Percentiles rank a stretch among this genome's conserved stretches.
Evolutionary conservation across 2,888 invertebrate species (phyloP).

Genomic region (Thumatha senex): DNA sequence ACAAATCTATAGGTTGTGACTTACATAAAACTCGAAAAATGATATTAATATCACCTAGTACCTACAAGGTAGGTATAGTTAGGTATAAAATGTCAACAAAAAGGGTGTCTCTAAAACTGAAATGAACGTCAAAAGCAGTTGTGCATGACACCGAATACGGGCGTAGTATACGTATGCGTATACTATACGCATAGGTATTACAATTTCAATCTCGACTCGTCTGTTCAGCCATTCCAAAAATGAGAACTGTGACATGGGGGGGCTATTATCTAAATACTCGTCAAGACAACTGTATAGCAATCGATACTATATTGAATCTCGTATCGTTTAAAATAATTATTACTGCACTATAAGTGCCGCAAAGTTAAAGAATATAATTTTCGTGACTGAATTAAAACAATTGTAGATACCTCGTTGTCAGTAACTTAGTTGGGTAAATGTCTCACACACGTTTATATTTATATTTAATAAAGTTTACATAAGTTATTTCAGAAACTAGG

Average conservation of each 20-base stretch:
- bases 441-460: too few relatives aligned
- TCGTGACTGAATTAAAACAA: too few relatives aligned
- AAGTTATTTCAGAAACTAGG: too few relatives aligned
- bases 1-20: not conserved
- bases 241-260: slow-evolving; percentile 50
- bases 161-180: too few relatives aligned
- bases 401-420: too few relatives aligned
- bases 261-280: slow-evolving; percentile 24
- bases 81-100: slow-evolving; percentile 5
- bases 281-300: slow-evolving; percentile 7
- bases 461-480: too few relatives aligned
- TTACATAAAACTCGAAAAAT: not conserved
- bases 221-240: slow-evolving; percentile 55
- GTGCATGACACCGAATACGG: slow-evolving; percentile 37
- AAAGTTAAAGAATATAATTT: too few relatives aligned
- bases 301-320: slow-evolving; percentile 3
- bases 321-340: too few relatives aligned
- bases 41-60: not conserved
- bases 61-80: not conserved
- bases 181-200: slow-evolving; percentile 43
- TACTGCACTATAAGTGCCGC: too few relatives aligned
- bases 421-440: too few relatives aligned
- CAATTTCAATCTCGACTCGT: slow-evolving; percentile 58
- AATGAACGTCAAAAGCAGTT: slow-evolving; percentile 38
- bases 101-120: slow-evolving; percentile 15